Percentiles rank a stretch among this genome's conserved stretches.
Conservation (phyloP, 2,113 vertebrate species). For the Anas platyrhynchos region DNA sequence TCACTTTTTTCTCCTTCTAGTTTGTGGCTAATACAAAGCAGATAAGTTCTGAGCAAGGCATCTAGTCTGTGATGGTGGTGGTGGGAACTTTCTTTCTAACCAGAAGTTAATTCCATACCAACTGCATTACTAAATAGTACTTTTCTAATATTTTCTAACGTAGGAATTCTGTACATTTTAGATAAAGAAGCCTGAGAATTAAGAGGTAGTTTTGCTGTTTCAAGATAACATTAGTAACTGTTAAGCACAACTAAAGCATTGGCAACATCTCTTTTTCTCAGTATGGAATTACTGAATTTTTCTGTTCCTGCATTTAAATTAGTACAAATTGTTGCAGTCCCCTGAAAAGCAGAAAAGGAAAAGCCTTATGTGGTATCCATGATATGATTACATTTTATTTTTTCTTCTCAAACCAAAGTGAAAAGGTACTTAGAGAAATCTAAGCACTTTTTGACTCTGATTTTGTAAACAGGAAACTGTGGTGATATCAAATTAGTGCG, state of each 20-base stretch:
- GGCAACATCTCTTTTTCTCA: background rate
- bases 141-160: background rate
- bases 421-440: background rate
- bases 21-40: background rate
- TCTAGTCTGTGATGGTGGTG: background rate
- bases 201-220: background rate
- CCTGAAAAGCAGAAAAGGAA: background rate
- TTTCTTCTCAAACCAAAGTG: background rate
- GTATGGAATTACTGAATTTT: background rate
- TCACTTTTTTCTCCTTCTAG: background rate
- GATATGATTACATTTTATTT: background rate
- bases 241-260: background rate
- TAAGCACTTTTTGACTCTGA: background rate
- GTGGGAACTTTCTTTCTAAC: background rate
- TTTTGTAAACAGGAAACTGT: slow-evolving; percentile 83
- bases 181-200: background rate
- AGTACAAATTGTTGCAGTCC: background rate
- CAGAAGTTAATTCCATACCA: background rate
- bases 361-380: background rate
- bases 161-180: background rate
- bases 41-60: background rate
- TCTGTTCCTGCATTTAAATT: background rate
- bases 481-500: slow-evolving; percentile 88
- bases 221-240: background rate
- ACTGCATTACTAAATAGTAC: background rate